These are phyloP conservation scores for Ceratina calcarata DNA, from an alignment of 1,140 invertebrate genomes.

Conservation along the genomic window DNA sequence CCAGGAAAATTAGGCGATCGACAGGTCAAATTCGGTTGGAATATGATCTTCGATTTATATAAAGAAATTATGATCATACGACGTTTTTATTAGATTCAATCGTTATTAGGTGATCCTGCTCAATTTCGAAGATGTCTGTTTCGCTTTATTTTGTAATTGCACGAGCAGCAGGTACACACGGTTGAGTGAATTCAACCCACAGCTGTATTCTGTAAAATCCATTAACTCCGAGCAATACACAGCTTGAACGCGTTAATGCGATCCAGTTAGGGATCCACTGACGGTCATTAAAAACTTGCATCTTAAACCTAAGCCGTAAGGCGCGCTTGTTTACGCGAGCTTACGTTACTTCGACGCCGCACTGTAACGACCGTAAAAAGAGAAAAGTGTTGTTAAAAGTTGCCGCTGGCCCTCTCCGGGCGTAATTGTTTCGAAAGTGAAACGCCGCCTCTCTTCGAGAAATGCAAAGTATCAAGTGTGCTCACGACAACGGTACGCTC, in stretches of 20 bases:
- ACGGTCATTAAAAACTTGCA: conserved; percentile 41
- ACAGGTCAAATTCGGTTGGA: neutral
- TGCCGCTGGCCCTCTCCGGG: neutral
- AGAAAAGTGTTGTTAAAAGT: conserved; percentile 46
- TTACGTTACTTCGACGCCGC: conserved; percentile 2
- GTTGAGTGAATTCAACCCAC: neutral
- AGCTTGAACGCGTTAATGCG: conserved; percentile 30
- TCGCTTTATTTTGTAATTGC: neutral
- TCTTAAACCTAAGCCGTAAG: conserved; percentile 38
- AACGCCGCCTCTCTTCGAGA: conserved; percentile 5
- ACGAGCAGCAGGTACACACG: neutral
- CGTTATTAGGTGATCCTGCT: no score
- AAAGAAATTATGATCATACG: no score
- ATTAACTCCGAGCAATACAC: conserved; percentile 33
- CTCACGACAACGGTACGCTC: neutral
- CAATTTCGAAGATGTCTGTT: neutral
- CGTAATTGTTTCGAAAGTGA: conserved; percentile 39
- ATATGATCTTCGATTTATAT: no score
- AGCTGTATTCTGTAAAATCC: conserved; percentile 15
- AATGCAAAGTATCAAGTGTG: neutral
- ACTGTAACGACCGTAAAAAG: conserved; percentile 29
- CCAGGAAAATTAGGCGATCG: conserved; percentile 24
- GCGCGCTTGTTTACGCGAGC: conserved; percentile 23
- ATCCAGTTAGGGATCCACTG: conserved; percentile 35
- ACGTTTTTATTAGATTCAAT: no score